Conservation (phyloP, 2,888 invertebrate genomes). For the Eristalis arbustorum region DNA sequence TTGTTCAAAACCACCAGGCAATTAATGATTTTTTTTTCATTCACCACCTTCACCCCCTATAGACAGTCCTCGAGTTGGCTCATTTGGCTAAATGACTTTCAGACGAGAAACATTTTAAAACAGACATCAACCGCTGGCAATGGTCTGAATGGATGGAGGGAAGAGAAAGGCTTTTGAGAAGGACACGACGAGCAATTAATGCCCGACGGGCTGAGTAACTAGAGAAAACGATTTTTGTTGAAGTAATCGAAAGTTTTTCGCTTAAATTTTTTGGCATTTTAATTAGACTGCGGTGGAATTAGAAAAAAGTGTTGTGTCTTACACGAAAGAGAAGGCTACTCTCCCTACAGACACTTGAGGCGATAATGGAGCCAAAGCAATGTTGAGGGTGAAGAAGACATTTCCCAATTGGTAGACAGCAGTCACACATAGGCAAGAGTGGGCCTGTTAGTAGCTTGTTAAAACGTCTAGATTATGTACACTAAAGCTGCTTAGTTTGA, state of each 20-base stretch:
- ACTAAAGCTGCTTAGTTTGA: too few species aligned
- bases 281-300: slow-evolving; percentile 49
- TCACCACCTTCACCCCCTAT: background rate
- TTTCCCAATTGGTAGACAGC: too few species aligned
- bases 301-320: background rate
- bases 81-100: slow-evolving; percentile 62
- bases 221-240: slow-evolving; percentile 38
- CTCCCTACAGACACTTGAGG: too few species aligned
- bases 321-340: slow-evolving; percentile 3
- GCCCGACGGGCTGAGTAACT: slow-evolving; percentile 37
- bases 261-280: slow-evolving; percentile 45
- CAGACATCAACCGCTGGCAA: background rate
- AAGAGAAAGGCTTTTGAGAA: slow-evolving; percentile 34
- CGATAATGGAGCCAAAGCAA: background rate
- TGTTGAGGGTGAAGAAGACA: too few species aligned
- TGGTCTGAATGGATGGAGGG: background rate
- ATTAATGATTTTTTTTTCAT: slow-evolving; percentile 52
- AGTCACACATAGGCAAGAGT: too few species aligned
- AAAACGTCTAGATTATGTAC: too few species aligned
- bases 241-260: slow-evolving; percentile 64
- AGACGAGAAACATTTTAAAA: slow-evolving; percentile 28
- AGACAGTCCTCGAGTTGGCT: slow-evolving; percentile 28
- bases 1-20: slow-evolving; percentile 59
- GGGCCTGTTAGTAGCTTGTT: too few species aligned
- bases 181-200: slow-evolving; percentile 55